Base-by-base conservation (phyloP, 2,888 invertebrate genomes). In the Labia minor region DNA sequence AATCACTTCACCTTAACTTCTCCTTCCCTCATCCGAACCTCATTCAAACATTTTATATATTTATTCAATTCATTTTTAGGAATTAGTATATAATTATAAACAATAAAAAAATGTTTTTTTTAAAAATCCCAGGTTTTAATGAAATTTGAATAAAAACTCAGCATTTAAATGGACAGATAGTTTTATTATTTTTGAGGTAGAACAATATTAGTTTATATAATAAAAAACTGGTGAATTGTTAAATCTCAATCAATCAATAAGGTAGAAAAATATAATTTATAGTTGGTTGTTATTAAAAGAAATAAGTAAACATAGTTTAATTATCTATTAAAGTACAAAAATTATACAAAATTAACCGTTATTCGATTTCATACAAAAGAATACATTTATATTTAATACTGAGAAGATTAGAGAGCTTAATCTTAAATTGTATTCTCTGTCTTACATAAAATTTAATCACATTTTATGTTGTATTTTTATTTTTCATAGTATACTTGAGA, bases 361-460 rank as follows among this genome's bases (percentile, higher is more conserved):
- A 2, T 49, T 8, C 3, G 49, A 49, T 49, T 49, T 16, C n/a
- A 16, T 49, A 49, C 49, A 49, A 49, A 49, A 49, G 14, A 49
- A 49, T 49, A 49, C 49, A 49, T 49, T n/a, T 49, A 49, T 49
- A 49, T 16, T 49, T 49, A 49, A 49, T 49, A 49, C 49, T 49
- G 49, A 4, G 14, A 49, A n/a, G 49, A n/a, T 16, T 16, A 49
- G 49, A 49, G 49, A 49, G 49, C 49, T 49, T 49, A 49, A 14
- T 49, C 49, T 49, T 49, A 14, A 49, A 14, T 16, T 14, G 49
- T 49, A 16, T 49, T 49, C 49, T 49, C 49, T 16, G 16, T 14
- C 49, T 8, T 49, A n/a, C 49, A 49, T 10, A 49, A 49, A 49
- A 49, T 49, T 49, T n/a, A 49, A 10, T 49, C 49, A 49, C 49